Evolutionary conservation across 2,113 vertebrate genomes (phyloP).

Genomic region (Harpagus bidentatus): DNA sequence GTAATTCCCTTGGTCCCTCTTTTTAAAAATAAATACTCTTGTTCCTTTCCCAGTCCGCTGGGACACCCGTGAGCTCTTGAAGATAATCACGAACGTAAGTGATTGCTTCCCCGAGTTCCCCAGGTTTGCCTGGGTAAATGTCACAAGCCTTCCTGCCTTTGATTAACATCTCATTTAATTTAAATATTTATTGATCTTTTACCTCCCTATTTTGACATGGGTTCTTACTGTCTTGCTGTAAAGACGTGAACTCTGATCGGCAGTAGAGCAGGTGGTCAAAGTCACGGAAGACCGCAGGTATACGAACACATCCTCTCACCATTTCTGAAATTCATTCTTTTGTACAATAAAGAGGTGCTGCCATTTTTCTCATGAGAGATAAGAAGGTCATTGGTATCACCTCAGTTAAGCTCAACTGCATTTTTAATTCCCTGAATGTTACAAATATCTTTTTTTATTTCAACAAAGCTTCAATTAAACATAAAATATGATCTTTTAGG

Average conservation of each 20-base stretch:
- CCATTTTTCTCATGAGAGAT: background rate
- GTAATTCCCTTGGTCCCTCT: background rate
- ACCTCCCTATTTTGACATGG: background rate
- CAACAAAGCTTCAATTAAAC: background rate
- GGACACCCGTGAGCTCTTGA: background rate
- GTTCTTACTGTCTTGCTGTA: background rate
- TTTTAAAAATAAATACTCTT: background rate
- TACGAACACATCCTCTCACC: rapidly evolving
- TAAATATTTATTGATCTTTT: constrained; percentile 8
- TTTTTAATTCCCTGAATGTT: constrained; percentile 29
- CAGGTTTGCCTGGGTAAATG: constrained; percentile 9
- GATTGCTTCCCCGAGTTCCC: background rate
- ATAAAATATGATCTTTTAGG: background rate
- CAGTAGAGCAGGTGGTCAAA: background rate
- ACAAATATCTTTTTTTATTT: constrained; percentile 19
- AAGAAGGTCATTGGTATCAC: background rate
- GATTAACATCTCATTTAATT: background rate
- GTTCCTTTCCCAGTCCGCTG: background rate
- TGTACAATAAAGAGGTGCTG: background rate
- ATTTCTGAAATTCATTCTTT: background rate
- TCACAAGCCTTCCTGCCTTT: constrained; percentile 24
- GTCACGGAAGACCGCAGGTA: rapidly evolving
- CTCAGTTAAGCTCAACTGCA: background rate
- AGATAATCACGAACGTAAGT: background rate
- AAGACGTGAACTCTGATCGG: background rate